Conservation (phyloP, 2,797 vertebrate genomes). For the Bradypodion pumilum region DNA sequence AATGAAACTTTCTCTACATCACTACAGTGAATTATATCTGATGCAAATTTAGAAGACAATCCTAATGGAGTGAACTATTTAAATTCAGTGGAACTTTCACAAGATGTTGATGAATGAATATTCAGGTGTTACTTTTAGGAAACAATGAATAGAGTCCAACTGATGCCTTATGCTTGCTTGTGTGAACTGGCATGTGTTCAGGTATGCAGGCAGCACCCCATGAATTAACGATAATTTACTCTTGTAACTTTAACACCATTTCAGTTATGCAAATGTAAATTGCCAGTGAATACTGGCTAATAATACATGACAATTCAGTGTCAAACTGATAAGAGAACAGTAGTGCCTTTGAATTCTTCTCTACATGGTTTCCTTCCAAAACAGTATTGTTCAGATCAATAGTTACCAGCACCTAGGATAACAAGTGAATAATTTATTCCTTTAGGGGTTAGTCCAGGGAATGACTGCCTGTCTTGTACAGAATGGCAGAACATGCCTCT, state of each 20-base stretch:
- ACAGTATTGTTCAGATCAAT: background rate
- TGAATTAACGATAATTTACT: no score
- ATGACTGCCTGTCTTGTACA: no score
- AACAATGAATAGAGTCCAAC: no score
- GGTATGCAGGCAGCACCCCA: no score
- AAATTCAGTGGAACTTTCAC: background rate
- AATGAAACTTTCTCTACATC: background rate
- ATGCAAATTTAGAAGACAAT: background rate
- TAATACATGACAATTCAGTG: no score
- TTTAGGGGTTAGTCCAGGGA: background rate
- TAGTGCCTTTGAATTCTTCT: background rate
- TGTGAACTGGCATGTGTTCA: no score
- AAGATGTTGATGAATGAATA: background rate
- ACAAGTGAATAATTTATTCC: background rate
- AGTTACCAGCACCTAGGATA: background rate
- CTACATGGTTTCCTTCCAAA: background rate
- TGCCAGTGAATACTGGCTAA: no score
- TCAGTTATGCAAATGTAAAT: no score
- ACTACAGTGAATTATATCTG: background rate
- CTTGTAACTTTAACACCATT: no score
- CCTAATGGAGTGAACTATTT: background rate
- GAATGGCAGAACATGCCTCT: background rate
- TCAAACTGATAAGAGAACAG: constrained; percentile 14
- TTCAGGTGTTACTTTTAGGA: background rate
- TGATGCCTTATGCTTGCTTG: no score